Evolutionary conservation across 2,888 invertebrate genomes (phyloP).

Genomic region (Heliconius charithonia): DNA sequence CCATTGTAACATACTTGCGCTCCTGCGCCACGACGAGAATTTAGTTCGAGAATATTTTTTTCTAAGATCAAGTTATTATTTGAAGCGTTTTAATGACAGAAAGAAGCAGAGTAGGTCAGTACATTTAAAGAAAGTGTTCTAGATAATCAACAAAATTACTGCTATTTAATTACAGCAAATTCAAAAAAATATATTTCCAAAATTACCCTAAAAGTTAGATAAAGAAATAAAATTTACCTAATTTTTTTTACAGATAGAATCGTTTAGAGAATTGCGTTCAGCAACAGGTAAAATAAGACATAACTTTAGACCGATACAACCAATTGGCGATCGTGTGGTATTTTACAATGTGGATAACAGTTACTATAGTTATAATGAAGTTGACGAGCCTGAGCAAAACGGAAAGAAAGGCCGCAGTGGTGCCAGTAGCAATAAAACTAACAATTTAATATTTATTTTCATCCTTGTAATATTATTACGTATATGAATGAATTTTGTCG

Average conservation of each 20-base stretch:
- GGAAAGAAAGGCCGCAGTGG: slow-evolving; percentile 57
- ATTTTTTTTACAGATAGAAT: slow-evolving; percentile 84
- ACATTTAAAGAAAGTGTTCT: too few species aligned
- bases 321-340: slow-evolving; percentile 87
- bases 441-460: slow-evolving; percentile 32
- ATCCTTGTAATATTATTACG: slow-evolving; percentile 14
- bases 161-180: too few species aligned
- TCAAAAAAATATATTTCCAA: too few species aligned
- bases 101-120: background rate
- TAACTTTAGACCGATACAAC: slow-evolving; percentile 93
- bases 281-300: slow-evolving; percentile 88
- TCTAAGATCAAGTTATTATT: background rate
- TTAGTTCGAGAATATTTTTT: too few species aligned
- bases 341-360: slow-evolving; percentile 83
- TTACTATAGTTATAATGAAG: slow-evolving; percentile 74
- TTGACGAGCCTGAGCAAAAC: slow-evolving; percentile 66
- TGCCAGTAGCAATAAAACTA: slow-evolving; percentile 38
- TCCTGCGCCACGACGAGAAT: too few species aligned
- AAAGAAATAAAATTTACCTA: too few species aligned
- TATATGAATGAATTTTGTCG: background rate
- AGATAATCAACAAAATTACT: too few species aligned
- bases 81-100: background rate
- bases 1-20: too few species aligned
- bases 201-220: too few species aligned
- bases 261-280: slow-evolving; percentile 87